Evolutionary conservation across 1,140 invertebrate genomes (phyloP), one percentile per base, ranked within the genome.

Genomic region (Atta colombica): DNA sequence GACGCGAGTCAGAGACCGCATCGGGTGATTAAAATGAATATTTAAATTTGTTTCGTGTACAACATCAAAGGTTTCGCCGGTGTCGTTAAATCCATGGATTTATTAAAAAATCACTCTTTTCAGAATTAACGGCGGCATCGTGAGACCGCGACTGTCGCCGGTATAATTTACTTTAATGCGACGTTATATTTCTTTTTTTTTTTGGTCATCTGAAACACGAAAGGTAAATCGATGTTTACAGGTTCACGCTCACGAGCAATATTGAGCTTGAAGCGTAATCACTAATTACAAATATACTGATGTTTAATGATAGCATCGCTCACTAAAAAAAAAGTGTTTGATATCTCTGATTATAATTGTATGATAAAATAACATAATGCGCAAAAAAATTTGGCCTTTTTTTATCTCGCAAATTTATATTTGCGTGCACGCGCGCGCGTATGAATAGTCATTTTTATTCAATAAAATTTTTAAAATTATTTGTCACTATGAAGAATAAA

Each of bases 21-120:
- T 14, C 39, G 6, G 3, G 51, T 58, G 69, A 75, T 75, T 75
- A 85, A 66, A 85, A 25, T 18, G 60, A 55, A 61, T 28, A 77
- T 55, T 77, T 45, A 66, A 85, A 55, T 78, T 68, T 85, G 49
- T 85, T 85, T 85, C 16, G 49, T 21, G 60, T 10, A 45, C 31
- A 10, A 68, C 31, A 78, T 85, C 74, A 84, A 75, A 84, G 80
- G 69, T 84, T 63, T 74, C 39, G 21, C 18, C 39, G 39, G 10
- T 25, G 39, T 72, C 53, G 55, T 74, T 61, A 82, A 66, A 66
- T 28, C 14, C 53, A 45, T 60, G 60, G 16, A 78, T 78, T 85
- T 78, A 85, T 16, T 31, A 28, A 18, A 14, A 82, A 85, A 85
- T 85, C 82, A 85, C 49, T 78, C 74, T 61, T 39, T 49, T 21